Evolutionary conservation across 2,113 vertebrate genomes (phyloP), one percentile per base, ranked within the genome.

Genomic region (Cryptotis parvus): DNA sequence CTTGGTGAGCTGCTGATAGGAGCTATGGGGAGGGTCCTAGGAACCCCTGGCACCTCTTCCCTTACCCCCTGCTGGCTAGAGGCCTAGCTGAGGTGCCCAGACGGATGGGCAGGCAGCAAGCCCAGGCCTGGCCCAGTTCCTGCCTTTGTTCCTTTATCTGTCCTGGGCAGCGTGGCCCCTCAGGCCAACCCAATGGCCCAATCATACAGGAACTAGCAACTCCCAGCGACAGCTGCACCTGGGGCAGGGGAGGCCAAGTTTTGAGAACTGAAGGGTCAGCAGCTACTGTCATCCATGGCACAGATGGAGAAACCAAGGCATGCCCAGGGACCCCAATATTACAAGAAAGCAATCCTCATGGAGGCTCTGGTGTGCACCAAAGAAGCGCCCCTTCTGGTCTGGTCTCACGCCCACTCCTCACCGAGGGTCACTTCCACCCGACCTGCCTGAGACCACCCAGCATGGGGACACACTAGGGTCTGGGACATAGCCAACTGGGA

Each of bases 91-190:
- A 70, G 93, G 84, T 63, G 12, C 92, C 90, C 63, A 33, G 87
- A 87, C 29, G 12, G 93, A 88, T 91, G 74, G 72, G 89, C 10
- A 58, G 94, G 89, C 83, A 94, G 27, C 66, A 91, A 89, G 80
- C 68, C 45, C 90, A 72, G 41, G 89, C 31, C 92, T 86, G 89
- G 88, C 74, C 89, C 58, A 69, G 89, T 95, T 96, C 94, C 95
- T 95, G 95, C 83, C 45, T 96, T 96, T 96, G 94, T 96, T 84
- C 93, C 92, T 95, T 92, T 94, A 94, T 94, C 92, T 93, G 77
- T 66, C 24, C 66, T 43, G 83, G 75, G 79, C 63, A 89, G 79
- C 1, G 5, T 10, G 73, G 66, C 37, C 82, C 77, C 43, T 85
- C 6, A 69, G 41, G 84, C 93, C 93, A 95, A 20, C 90, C 94